Base-by-base conservation (phyloP, 2,113 vertebrate genomes). In the Anser cygnoides region DNA sequence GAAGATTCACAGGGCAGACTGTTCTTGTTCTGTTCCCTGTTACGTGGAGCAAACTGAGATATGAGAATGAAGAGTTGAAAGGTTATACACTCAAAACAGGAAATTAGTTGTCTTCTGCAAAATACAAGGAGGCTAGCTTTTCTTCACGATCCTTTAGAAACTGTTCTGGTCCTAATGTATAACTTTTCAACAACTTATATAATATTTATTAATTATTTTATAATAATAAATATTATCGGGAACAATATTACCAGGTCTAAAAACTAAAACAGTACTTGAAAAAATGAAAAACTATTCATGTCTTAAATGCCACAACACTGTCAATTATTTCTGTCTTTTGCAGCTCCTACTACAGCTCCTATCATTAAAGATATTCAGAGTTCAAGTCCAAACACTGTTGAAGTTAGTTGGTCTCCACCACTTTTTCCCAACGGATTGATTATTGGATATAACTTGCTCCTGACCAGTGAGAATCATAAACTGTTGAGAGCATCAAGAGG, bases 321-420 rank as follows among this genome's bases (percentile, higher is more conserved):
- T 57, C 22, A 80, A 13, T 18, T 71, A 39, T 66, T 90, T 93
- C 67, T 94, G 6, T 97, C 31, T 95, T 70, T 97, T 96, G 41
- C 92, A 98, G 98, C 83, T 96, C 98, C 98, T 62, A 75, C 93
- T 9, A 97, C 96, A 46, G 93, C 97, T 80, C 97, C 98, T 84
- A 17, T 97, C 22, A 96, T 98, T 88, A 87, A 88, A 86, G 96
- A 95, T 41, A 97, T 98, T 31, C 96, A 98, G 62, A 98, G 97
- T 81, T 93, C 97, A 22, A 97, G 97, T 68, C 97, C 98, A 2
- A 90, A 98, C 50, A 97, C 97, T 4, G 97, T 98, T 83, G 98
- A 98, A 96, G 97, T 98, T 59, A 98, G 96, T 5, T 98, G 98
- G 98, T 93, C 91, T 63, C 96, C 98, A 67, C 98, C 98, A 20